Base-by-base conservation (phyloP, 2,113 vertebrate genomes). In the Cryptoleucopteryx plumbea region DNA sequence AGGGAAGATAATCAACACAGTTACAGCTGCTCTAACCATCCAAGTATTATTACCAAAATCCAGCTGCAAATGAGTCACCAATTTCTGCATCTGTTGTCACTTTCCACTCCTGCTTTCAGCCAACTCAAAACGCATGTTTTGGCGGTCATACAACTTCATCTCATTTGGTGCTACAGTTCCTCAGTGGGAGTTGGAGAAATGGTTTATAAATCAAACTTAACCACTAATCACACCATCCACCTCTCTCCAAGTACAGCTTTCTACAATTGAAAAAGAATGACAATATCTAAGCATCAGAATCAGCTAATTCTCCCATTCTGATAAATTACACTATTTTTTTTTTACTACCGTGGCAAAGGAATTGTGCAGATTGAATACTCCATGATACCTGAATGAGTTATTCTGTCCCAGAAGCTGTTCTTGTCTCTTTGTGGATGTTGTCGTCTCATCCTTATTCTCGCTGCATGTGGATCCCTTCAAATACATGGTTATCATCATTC, bases 81-180 rank as follows among this genome's bases (percentile, higher is more conserved):
- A 11, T 82, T 93, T 65, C 88, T 85, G 36, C 88, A 75, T 50
- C 36, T 95, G 26, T 89, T 96, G 38, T 92, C 77, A 61, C 63
- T 42, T 94, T 96, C 48, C 59, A n/a, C n/a, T 70, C 22, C 50
- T 90, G 59, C 75, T 93, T 88, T 65, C 73, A 92, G 65, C 66
- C 77, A 93, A 47, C 31, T 89, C 48, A 89, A 91, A 97, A 94
- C 75, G 80, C 36, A 89, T 13, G 2, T 87, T 94, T 84, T 97
- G 91, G 90, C 84, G 93, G 45, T 23, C 31, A 13, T 72, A 66
- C 59, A 79, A 10, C 34, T 91, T 95, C 62, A 68, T 91, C 88
- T 95, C n/a, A 43, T 93, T 94, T 93, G 43, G 34, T 91, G 23
- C 43, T 89, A 43, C 52, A 53, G 25, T 87, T 82, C 47, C 78